These are phyloP conservation scores for Notolepis coatsorum DNA, from an alignment of 2,797 vertebrate species.

Conservation along the genomic window DNA sequence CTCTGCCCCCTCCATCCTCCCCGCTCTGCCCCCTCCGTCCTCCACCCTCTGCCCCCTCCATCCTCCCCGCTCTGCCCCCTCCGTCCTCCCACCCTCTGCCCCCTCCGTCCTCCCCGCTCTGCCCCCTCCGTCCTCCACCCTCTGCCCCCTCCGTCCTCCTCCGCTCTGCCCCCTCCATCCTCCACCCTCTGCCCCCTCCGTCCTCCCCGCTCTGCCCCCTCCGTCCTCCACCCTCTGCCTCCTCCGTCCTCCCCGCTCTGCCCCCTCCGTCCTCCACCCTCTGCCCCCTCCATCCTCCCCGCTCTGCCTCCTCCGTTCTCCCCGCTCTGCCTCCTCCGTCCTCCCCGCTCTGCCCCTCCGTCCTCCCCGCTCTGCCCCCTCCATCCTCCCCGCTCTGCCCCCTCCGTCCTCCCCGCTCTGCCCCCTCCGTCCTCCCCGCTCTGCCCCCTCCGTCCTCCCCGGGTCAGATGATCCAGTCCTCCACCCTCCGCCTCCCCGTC, in stretches of 20 bases:
- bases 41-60: no score
- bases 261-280: constrained; percentile 2
- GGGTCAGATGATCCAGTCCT: no score
- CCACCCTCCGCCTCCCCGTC: not conserved
- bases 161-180: no score
- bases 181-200: not conserved
- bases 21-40: not conserved
- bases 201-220: no score
- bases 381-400: not conserved
- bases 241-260: no score
- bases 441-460: not conserved
- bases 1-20: no score
- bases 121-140: not conserved
- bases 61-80: not conserved
- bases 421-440: not conserved
- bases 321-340: not conserved
- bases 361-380: not conserved
- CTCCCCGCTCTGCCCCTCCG: not conserved
- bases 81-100: not conserved
- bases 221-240: not conserved
- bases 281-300: no score
- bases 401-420: not conserved
- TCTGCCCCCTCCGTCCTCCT: not conserved
- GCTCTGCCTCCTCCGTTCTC: not conserved
- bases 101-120: not conserved